Conservation (phyloP, 2,888 invertebrate genomes). For the Parasteatoda lunata region DNA sequence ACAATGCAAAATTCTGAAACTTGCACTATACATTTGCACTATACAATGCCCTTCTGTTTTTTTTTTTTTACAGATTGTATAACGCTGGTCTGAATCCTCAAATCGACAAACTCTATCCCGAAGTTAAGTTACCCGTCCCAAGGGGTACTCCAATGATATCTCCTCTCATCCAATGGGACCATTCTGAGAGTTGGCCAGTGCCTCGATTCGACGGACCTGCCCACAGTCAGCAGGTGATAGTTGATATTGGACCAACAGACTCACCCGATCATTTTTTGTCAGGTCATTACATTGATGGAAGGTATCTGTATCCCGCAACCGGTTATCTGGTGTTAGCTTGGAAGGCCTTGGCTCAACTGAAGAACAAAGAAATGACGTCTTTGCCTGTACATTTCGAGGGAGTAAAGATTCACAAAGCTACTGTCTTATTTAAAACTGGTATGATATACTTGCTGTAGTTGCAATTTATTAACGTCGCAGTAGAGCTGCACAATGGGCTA, state of each 20-base stretch:
- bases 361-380: constrained; percentile 83
- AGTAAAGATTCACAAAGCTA: constrained; percentile 92
- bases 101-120: constrained; percentile 83
- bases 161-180: constrained; percentile 93
- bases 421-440: constrained; percentile 90
- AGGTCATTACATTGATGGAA: constrained; percentile 80
- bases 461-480: too few species aligned
- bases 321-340: constrained; percentile 82
- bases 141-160: constrained; percentile 92
- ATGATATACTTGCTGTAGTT: constrained; percentile 17
- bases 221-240: constrained; percentile 70
- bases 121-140: constrained; percentile 88
- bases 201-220: constrained; percentile 79
- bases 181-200: constrained; percentile 89
- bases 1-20: background rate
- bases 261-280: constrained; percentile 78
- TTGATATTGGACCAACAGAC: constrained; percentile 77
- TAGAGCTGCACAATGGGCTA: too few species aligned
- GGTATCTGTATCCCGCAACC: constrained; percentile 77
- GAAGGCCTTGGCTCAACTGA: constrained; percentile 88
- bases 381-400: constrained; percentile 90
- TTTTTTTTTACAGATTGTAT: constrained; percentile 79
- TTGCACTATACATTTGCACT: too few species aligned
- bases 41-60: too few species aligned
- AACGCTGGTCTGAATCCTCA: constrained; percentile 86